These are phyloP conservation scores for Volucella inanis DNA, from an alignment of 2,888 invertebrate genomes.

Conservation along the genomic window DNA sequence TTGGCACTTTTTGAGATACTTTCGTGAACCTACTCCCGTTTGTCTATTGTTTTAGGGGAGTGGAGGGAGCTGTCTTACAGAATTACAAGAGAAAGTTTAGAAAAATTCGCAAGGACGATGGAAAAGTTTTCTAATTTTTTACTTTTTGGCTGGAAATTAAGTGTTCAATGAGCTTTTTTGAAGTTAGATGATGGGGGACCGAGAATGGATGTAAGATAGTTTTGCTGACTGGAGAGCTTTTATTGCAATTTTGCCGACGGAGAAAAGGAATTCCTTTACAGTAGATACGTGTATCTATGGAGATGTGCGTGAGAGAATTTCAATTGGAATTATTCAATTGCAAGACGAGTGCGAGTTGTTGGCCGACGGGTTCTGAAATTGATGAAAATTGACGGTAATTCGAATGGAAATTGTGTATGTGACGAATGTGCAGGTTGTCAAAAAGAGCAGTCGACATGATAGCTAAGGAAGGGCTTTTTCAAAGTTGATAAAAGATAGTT, in stretches of 20 bases:
- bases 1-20: conserved; percentile 8
- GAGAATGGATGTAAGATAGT: conserved; percentile 20
- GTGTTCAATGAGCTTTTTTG: conserved; percentile 64
- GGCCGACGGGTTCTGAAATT: conserved; percentile 15
- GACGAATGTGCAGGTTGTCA: too few species aligned
- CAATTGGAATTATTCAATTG: conserved; percentile 37
- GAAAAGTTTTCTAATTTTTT: conserved; percentile 5
- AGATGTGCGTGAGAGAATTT: background rate
- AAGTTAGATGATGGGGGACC: background rate
- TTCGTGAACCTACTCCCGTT: conserved; percentile 12
- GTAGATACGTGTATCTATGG: background rate
- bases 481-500: too few species aligned
- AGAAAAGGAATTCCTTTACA: conserved; percentile 35
- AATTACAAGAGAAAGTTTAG: conserved; percentile 59
- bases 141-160: conserved; percentile 17
- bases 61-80: conserved; percentile 45
- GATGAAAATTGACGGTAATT: background rate
- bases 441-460: too few species aligned
- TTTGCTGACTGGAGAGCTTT: conserved; percentile 50
- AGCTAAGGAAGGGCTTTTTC: too few species aligned
- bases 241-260: conserved; percentile 52
- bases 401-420: too few species aligned
- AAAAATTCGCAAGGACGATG: conserved; percentile 15
- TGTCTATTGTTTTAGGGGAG: conserved; percentile 34
- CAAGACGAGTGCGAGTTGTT: background rate